Evolutionary conservation across 1,140 invertebrate genomes (phyloP), one percentile per base, ranked within the genome.

Genomic region (Helicoverpa armigera): DNA sequence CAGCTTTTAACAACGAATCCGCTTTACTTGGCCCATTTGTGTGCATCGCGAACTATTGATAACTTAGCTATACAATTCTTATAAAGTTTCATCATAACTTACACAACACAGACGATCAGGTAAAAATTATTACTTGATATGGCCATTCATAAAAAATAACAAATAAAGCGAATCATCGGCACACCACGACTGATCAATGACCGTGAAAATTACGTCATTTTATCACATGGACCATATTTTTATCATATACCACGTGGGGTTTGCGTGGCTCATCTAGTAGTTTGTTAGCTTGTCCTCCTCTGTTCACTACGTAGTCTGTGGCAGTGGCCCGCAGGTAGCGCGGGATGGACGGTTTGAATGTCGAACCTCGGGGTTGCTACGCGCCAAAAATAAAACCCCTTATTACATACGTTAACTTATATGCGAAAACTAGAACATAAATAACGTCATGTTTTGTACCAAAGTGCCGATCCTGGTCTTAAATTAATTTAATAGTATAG

Each of bases 291-390:
- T 74, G 79, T 84, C 65, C 82, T 48, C 69, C 72, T 86, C 83
- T 85, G 76, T 76, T 77, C 53, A 76, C 75, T 84, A 67, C 69
- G 83, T 86, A 88, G 79, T 89, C 87, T 90, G 82, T 89, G 86
- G 84, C 73, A 61, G 75, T 79, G 73, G 75, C 53, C 58, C 84
- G 87, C 88, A 92, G 91, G 90, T 92, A 91, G 82, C 87, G 78
- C 86, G 85, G 90, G 89, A 89, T 90, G 89, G 86, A 89, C 89
- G 89, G 88, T 89, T 91, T 91, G 89, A 91, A 92, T 88, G 87
- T 91, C 88, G 87, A 92, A 91, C 83, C 85, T 84, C 58, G 23
- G 88, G 85, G 89, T 89, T 91, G 88, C 88, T 65, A 88, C 72
- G 14, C 72, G n/a, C 35, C 50, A 75, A 81, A 75, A 67, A 50